phyloP scores from a whole-genome alignment of 2,797 vertebrate species.

The Danio kyathit region DNA sequence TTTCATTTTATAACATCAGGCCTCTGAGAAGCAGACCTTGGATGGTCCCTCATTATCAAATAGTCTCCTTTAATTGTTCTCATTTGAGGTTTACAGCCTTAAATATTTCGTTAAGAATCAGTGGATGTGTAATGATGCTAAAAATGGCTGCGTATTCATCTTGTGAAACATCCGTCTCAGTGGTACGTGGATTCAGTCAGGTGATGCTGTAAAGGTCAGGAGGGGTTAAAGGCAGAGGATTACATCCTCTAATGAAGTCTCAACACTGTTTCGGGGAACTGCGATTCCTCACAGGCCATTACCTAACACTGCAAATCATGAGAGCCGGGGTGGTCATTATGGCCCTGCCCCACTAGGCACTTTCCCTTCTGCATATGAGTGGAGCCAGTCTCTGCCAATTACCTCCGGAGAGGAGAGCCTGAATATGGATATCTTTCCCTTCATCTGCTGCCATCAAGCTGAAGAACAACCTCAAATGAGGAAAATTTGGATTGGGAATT shows the following conservation, averaged over 20 bases:
- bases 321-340: conserved; percentile 37
- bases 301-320: conserved; percentile 38
- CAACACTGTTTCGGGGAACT: conserved; percentile 32
- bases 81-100: conserved; percentile 30
- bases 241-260: conserved; percentile 52
- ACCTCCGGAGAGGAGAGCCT: conserved; percentile 18
- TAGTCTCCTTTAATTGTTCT: conserved; percentile 15
- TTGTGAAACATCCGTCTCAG: conserved; percentile 40
- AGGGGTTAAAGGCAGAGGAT: conserved; percentile 51
- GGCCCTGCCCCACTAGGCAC: conserved; percentile 28
- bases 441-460: neutral
- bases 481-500: conserved; percentile 35
- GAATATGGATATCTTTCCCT: conserved; percentile 28
- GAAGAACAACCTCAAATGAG: neutral
- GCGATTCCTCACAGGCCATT: conserved; percentile 45
- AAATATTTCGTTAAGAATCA: conserved; percentile 29
- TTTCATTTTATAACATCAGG: conserved; percentile 14
- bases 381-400: conserved; percentile 45
- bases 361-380: conserved; percentile 32
- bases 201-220: conserved; percentile 39
- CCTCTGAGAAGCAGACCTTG: neutral
- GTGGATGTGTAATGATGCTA: conserved; percentile 49
- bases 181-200: conserved; percentile 43
- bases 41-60: conserved; percentile 22
- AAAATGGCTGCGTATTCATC: conserved; percentile 15